Conservation (phyloP, 2,888 invertebrate species). For the Acrocyrtus sp. region DNA sequence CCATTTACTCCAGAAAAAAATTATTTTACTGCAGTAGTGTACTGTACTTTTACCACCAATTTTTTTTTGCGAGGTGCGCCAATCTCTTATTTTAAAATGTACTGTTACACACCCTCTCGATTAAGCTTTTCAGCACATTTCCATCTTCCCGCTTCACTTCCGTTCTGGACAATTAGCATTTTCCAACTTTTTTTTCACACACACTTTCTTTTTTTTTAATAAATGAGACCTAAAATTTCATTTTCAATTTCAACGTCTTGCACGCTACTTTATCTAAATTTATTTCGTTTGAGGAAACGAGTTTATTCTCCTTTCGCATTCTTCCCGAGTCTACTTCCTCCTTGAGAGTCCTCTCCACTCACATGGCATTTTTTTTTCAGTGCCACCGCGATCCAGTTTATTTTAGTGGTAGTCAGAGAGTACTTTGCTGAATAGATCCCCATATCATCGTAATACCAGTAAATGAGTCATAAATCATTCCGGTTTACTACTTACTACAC, state of each 20-base stretch:
- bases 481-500: constrained; percentile 9
- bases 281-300: no score
- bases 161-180: no score
- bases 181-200: no score
- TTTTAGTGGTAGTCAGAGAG: constrained; percentile 11
- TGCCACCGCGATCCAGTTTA: not conserved
- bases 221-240: not conserved
- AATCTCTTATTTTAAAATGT: no score
- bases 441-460: constrained; percentile 47
- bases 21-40: no score
- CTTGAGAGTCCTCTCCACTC: not conserved
- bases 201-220: no score
- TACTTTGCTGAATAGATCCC: constrained; percentile 50
- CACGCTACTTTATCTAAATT: not conserved
- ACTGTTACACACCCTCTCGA: no score
- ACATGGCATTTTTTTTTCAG: not conserved
- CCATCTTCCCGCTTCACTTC: no score
- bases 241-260: not conserved
- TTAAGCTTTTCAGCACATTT: no score
- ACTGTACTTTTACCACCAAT: no score
- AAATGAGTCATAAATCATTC: constrained; percentile 60
- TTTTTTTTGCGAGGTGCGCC: no score
- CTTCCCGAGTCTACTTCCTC: not conserved
- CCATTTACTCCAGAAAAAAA: no score
- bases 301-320: not conserved